Percentiles rank a stretch among this genome's conserved stretches.
These are phyloP conservation scores for Datnioides undecimradiatus DNA, from an alignment of 2,113 vertebrate species.

Conservation along the genomic window DNA sequence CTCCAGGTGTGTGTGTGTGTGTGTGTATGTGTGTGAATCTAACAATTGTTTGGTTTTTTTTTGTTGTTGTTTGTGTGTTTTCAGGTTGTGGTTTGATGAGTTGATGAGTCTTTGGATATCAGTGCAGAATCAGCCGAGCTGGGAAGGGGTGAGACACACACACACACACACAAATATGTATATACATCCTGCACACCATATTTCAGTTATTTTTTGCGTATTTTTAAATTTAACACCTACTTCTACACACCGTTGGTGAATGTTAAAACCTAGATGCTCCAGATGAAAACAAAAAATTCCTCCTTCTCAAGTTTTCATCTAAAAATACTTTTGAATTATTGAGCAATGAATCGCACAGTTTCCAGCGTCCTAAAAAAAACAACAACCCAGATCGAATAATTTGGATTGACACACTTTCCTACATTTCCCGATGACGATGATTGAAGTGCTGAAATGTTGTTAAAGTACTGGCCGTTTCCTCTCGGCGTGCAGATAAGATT, in stretches of 20 bases:
- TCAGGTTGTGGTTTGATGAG: conserved; percentile 96
- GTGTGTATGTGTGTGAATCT: conserved; percentile 15
- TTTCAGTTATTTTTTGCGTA: neutral
- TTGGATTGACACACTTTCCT: conserved; percentile 36
- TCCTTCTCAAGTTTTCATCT: conserved; percentile 7
- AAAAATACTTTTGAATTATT: conserved; percentile 11
- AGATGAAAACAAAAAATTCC: conserved; percentile 20
- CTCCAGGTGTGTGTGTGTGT: conserved; percentile 53
- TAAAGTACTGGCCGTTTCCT: conserved; percentile 41
- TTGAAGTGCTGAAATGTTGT: conserved; percentile 43
- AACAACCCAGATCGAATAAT: conserved; percentile 23
- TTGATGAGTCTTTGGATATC: conserved; percentile 93
- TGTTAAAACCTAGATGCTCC: conserved; percentile 11
- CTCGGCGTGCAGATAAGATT: conserved; percentile 48
- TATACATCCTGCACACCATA: no score
- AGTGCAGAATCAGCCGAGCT: conserved; percentile 95
- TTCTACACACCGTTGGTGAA: conserved; percentile 7
- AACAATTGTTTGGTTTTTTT: conserved; percentile 31
- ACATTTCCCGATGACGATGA: conserved; percentile 31
- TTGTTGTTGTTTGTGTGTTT: conserved; percentile 50
- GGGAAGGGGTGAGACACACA: conserved; percentile 91
- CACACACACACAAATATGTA: neutral
- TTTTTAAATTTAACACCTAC: neutral
- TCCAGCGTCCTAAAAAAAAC: conserved; percentile 38
- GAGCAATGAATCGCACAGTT: conserved; percentile 15